phyloP scores from a whole-genome alignment of 2,113 vertebrate genomes.

The Elephas maximus region DNA sequence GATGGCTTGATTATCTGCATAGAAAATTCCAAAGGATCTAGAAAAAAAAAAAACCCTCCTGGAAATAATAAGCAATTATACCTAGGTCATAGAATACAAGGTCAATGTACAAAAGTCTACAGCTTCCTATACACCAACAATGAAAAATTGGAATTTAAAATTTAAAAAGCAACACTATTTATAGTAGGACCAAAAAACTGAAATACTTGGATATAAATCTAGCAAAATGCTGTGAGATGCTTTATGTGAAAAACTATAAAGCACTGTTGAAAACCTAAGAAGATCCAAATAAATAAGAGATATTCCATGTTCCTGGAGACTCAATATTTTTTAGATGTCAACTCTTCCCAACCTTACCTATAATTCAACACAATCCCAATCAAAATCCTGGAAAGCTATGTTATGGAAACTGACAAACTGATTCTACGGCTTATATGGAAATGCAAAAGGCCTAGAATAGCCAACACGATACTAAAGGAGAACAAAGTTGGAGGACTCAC shows the following conservation, averaged over 20 bases:
- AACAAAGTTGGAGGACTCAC: no score
- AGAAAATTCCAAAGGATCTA: neutral
- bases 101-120: no score
- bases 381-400: neutral
- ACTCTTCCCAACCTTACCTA: neutral
- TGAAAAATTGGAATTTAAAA: neutral
- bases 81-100: neutral
- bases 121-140: neutral
- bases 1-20: neutral
- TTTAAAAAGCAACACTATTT: neutral
- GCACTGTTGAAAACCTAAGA: neutral
- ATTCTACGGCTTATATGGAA: neutral
- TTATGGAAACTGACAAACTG: neutral
- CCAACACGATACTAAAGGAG: neutral
- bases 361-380: neutral
- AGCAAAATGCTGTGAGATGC: neutral
- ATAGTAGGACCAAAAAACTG: neutral
- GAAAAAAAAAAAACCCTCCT: neutral
- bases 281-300: neutral
- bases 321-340: neutral
- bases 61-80: neutral
- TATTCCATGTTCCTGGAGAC: neutral
- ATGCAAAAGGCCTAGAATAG: neutral
- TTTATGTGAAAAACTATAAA: neutral
- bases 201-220: neutral